Evolutionary conservation across 2,888 invertebrate genomes (phyloP), one percentile per base, ranked within the genome.

Genomic region (Maniola hyperantus): DNA sequence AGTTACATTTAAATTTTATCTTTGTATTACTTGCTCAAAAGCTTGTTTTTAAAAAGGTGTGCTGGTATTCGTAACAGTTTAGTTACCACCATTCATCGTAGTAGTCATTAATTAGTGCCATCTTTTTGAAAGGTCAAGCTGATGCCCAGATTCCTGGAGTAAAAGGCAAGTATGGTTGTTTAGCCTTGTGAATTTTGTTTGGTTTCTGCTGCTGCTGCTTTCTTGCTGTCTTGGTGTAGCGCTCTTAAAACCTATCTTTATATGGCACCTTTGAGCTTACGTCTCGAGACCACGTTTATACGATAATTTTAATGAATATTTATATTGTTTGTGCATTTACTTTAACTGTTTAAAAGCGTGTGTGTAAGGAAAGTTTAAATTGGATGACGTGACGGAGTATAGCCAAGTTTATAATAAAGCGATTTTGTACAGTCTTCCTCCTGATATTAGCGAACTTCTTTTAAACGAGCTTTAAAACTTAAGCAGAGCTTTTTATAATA

Each of bases 291-390:
- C 67, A 75, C 79, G 63, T 74, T 82, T 78, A 81, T 77, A 72
- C 76, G 82, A 81, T 81, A 83, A 84, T 84, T 84, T 84, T 81
- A 85, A 88, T 88, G 87, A 88, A 87, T 87, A 88, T 85, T 86
- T 86, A 87, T 86, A 81, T 67, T 79, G 81, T 79, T 82, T 83
- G 81, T 82, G 81, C 79, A 80, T 83, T 80, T 82, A 82, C 81
- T 84, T 82, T 73, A 78, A 81, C 76, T 79, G 67, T 67, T 59
- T 65, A 68, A 67, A 67, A 70, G 67, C 72, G 68, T 69, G 67
- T 73, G 71, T 69, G 70, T 72, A 64, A 72, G 55, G 59, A 68
- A 74, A 75, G 70, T 76, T 74, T 70, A 73, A 73, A 74, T 73
- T 74, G 69, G 71, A 70, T 71, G 68, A 58, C 72, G 68, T 70